Evolutionary conservation across 2,797 vertebrate species (phyloP).

Genomic region (Xerus rutilus): DNA sequence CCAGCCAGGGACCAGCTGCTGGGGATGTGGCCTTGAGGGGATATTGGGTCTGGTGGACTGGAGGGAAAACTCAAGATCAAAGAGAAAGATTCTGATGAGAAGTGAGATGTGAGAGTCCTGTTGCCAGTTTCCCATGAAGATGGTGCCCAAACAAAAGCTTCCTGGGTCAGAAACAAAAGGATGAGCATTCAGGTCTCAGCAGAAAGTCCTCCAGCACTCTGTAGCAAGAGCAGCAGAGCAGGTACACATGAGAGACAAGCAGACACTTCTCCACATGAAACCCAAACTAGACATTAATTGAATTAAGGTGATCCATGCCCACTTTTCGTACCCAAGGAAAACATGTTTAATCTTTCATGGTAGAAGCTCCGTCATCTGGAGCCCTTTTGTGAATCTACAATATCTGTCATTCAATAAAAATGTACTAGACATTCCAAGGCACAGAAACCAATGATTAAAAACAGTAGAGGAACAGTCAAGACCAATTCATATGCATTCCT

Average conservation of each 20-base stretch:
- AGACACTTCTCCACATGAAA: not conserved
- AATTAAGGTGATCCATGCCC: not conserved
- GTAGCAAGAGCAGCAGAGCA: not conserved
- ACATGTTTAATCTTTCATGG: not conserved
- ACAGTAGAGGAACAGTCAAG: not conserved
- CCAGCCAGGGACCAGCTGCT: not conserved
- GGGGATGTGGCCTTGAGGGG: too few relatives aligned
- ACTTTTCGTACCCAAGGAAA: not conserved
- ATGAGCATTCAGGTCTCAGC: not conserved
- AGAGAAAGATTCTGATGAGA: not conserved
- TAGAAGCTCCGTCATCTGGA: not conserved
- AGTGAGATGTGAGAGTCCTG: not conserved
- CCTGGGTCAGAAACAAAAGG: not conserved
- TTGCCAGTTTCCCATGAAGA: not conserved
- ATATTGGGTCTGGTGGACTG: not conserved
- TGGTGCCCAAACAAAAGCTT: not conserved
- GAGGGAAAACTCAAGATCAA: not conserved
- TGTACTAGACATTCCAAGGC: not conserved
- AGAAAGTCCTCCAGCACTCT: not conserved
- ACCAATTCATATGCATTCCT: not conserved
- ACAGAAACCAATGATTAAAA: not conserved
- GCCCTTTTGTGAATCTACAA: not conserved
- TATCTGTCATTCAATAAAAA: not conserved
- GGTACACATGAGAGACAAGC: not conserved
- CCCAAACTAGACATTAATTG: not conserved